Evolutionary conservation across 2,113 vertebrate species (phyloP).

Genomic region (Grus americana): DNA sequence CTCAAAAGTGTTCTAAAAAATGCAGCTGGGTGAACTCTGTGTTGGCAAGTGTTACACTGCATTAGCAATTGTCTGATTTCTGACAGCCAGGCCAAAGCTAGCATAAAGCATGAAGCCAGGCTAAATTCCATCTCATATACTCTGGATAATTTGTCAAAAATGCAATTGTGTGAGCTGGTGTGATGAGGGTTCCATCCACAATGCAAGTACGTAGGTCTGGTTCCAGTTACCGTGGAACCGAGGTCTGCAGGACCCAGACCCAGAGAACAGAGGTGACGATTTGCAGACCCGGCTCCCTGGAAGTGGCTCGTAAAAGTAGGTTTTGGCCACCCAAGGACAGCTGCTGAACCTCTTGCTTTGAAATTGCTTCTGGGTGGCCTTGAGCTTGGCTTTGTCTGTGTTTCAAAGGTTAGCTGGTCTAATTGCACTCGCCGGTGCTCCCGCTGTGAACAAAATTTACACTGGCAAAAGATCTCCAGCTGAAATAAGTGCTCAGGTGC

Average conservation of each 20-base stretch:
- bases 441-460: not conserved
- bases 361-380: not conserved
- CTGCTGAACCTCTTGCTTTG: not conserved
- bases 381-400: not conserved
- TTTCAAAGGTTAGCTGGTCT: not conserved
- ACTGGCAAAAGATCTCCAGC: not conserved
- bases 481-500: not conserved
- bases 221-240: accelerated
- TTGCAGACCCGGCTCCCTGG: not conserved
- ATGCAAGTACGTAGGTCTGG: not conserved
- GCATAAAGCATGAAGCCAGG: not conserved
- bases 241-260: not conserved
- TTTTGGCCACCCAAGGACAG: not conserved
- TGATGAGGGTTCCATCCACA: not conserved
- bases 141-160: not conserved
- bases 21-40: not conserved
- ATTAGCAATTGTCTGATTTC: not conserved
- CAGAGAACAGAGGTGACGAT: not conserved
- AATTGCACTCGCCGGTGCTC: not conserved
- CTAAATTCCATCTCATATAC: not conserved
- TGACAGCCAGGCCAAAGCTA: not conserved
- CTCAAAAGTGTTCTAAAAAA: not conserved
- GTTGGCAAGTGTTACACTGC: accelerated
- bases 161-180: not conserved
- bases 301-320: not conserved